These are phyloP conservation scores for Antechinus flavipes DNA, from an alignment of 2,113 vertebrate genomes.

Conservation along the genomic window DNA sequence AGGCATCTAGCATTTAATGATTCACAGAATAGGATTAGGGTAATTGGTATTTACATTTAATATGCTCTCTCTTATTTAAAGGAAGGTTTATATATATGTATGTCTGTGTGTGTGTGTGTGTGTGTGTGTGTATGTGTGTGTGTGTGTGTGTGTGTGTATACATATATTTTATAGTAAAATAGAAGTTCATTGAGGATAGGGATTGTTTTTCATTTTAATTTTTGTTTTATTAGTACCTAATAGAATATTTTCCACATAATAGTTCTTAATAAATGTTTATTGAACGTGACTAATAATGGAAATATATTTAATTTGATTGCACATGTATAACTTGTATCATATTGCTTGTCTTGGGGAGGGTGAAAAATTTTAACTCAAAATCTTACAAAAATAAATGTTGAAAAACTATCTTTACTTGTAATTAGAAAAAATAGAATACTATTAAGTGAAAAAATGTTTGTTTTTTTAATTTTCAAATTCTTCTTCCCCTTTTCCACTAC, in stretches of 20 bases:
- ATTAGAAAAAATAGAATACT: too few species aligned
- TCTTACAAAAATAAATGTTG: too few species aligned
- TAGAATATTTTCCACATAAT: background rate
- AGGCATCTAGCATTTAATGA: background rate
- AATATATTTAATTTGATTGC: too few species aligned
- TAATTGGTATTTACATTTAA: background rate
- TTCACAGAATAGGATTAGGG: background rate
- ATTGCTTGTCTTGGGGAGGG: too few species aligned
- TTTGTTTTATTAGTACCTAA: background rate
- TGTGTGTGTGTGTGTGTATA: too few species aligned
- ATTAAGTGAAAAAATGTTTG: background rate
- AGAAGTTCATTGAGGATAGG: background rate
- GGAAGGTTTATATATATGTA: background rate
- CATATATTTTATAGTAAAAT: background rate
- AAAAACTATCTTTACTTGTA: too few species aligned
- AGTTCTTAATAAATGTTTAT: background rate
- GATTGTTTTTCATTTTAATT: background rate
- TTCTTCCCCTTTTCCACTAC: background rate
- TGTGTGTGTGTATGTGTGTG: too few species aligned
- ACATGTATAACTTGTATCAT: too few species aligned
- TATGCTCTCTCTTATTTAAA: background rate
- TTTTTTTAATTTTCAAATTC: background rate
- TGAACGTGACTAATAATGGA: background rate
- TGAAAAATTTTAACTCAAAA: too few species aligned
- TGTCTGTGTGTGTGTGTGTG: too few species aligned